Conservation (phyloP, 2,888 invertebrate species). For the Cinara cedri region DNA sequence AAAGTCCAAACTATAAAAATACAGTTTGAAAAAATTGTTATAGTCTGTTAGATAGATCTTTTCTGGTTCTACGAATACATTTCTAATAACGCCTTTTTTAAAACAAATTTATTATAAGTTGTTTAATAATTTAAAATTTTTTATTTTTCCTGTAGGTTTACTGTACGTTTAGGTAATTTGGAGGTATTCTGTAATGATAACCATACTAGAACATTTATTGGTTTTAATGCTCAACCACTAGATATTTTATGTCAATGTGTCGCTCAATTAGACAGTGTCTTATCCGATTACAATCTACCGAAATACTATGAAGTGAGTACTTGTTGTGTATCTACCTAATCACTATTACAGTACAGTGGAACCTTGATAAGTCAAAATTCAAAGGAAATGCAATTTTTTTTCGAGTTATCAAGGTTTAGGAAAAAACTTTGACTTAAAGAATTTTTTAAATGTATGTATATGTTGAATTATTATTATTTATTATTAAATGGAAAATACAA, state of each 20-base stretch:
- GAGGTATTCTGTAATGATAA: slow-evolving; percentile 85
- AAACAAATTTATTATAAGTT: background rate
- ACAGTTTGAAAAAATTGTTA: background rate
- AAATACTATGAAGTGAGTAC: slow-evolving; percentile 75
- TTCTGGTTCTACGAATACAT: background rate
- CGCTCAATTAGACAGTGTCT: slow-evolving; percentile 70
- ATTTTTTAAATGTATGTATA: no score
- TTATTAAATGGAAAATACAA: no score
- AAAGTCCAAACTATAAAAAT: no score
- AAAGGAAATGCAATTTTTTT: no score
- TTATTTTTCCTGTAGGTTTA: slow-evolving; percentile 68
- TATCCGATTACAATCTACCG: slow-evolving; percentile 77
- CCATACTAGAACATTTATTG: slow-evolving; percentile 81
- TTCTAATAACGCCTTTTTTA: background rate
- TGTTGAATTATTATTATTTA: no score
- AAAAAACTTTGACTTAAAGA: no score
- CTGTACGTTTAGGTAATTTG: slow-evolving; percentile 69
- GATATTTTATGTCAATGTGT: slow-evolving; percentile 69
- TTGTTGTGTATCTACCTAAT: no score
- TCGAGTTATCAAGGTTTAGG: no score
- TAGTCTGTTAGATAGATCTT: background rate
- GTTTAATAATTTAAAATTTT: slow-evolving; percentile 1
- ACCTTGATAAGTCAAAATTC: no score
- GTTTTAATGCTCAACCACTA: slow-evolving; percentile 70
- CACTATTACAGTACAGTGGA: background rate